phyloP scores from a whole-genome alignment of 2,113 vertebrate species.

The Elachura formosa region DNA sequence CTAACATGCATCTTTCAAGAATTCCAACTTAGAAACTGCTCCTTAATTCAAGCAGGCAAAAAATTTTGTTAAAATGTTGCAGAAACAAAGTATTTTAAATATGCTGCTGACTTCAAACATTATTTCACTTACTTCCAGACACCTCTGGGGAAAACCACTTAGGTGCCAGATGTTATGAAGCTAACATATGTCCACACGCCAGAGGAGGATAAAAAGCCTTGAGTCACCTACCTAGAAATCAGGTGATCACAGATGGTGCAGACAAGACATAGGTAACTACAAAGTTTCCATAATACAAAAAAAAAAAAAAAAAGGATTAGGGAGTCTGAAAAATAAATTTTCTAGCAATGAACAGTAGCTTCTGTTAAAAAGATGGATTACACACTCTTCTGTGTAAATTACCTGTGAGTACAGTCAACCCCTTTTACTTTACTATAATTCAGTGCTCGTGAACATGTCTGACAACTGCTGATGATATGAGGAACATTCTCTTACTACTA shows the following conservation, averaged over 20 bases:
- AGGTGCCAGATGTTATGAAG: background rate
- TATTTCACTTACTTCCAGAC: background rate
- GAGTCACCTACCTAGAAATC: background rate
- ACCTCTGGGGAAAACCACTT: background rate
- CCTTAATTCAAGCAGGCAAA: background rate
- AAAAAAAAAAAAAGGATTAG: background rate
- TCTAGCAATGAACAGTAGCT: background rate
- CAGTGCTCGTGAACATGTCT: background rate
- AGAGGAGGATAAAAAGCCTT: background rate
- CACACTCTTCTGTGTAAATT: constrained; percentile 24
- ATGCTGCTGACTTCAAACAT: background rate
- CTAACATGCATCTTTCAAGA: background rate
- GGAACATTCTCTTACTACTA: constrained; percentile 35
- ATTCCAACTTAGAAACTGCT: background rate
- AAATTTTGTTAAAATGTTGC: background rate
- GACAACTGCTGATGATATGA: background rate
- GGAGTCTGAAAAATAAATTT: background rate
- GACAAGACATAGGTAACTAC: background rate
- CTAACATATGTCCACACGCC: accelerated
- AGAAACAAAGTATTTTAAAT: background rate
- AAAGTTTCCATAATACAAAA: background rate
- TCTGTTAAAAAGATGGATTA: constrained; percentile 20
- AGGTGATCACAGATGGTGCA: background rate
- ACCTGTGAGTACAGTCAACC: background rate
- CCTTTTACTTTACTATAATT: constrained; percentile 32